phyloP scores from a whole-genome alignment of 92 coral and sea anemone species.

The Palythoa caribaeorum region DNA sequence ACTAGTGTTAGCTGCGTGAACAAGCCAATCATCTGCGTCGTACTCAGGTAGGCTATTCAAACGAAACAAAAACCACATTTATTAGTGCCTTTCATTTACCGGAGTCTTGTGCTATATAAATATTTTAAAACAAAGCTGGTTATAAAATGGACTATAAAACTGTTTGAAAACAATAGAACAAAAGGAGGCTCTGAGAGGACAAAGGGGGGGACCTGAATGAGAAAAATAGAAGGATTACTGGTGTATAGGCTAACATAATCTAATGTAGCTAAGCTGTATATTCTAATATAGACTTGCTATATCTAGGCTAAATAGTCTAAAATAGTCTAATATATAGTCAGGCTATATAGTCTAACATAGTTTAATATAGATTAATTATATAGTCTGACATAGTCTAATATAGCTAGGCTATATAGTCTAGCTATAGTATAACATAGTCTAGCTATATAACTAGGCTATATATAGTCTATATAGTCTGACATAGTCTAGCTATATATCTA shows the following conservation, averaged over 20 bases:
- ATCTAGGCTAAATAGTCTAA: too few species aligned
- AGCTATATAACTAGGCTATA: too few species aligned
- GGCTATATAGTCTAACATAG: background rate
- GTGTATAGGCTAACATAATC: background rate
- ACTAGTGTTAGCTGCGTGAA: slow-evolving; percentile 21
- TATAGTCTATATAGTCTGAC: too few species aligned
- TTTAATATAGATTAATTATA: background rate
- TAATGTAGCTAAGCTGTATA: too few species aligned
- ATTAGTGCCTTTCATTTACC: background rate
- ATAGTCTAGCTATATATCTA: too few species aligned
- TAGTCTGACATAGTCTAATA: background rate
- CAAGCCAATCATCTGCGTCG: slow-evolving; percentile 34
- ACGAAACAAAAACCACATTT: background rate
- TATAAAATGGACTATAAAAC: background rate
- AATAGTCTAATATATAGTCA: too few species aligned
- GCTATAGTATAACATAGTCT: too few species aligned
- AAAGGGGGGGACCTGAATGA: too few species aligned
- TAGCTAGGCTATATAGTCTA: background rate
- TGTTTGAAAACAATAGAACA: background rate
- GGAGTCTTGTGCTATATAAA: background rate
- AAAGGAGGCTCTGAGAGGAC: background rate
- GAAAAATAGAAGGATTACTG: background rate
- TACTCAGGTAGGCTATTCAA: background rate
- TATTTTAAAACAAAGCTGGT: background rate
- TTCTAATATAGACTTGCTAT: too few species aligned